These are phyloP conservation scores for Cyclargus thomasi DNA, from an alignment of 1,140 invertebrate genomes.

Conservation along the genomic window DNA sequence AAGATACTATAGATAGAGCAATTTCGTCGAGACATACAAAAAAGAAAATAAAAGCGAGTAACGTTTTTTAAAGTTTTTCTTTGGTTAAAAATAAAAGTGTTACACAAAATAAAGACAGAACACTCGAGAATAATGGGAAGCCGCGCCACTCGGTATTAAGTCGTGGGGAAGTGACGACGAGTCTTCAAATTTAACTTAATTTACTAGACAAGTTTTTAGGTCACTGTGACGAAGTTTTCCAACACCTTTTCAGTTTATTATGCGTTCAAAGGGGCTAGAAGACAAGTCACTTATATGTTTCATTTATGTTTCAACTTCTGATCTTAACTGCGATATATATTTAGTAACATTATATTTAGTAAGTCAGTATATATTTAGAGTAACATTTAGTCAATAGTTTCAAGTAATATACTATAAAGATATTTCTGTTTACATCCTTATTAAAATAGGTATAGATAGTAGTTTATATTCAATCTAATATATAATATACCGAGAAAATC, in stretches of 20 bases:
- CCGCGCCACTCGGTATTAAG: constrained; percentile 18
- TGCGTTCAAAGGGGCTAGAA: constrained; percentile 29
- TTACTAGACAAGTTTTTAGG: constrained; percentile 50
- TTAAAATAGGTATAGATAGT: too few relatives aligned
- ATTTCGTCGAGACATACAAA: too few relatives aligned
- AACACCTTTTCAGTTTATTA: constrained; percentile 64
- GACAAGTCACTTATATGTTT: background rate
- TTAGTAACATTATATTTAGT: too few relatives aligned
- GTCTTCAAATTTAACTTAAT: constrained; percentile 57
- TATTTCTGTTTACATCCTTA: too few relatives aligned
- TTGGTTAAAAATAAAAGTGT: constrained; percentile 1
- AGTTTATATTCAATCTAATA: background rate
- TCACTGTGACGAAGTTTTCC: constrained; percentile 39
- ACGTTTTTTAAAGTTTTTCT: background rate
- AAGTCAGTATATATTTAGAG: too few relatives aligned
- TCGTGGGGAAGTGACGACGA: constrained; percentile 43
- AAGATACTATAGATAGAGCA: too few relatives aligned
- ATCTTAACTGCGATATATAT: too few relatives aligned
- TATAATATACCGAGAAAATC: background rate
- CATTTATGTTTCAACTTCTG: too few relatives aligned
- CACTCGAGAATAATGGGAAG: constrained; percentile 31
- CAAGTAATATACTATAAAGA: too few relatives aligned
- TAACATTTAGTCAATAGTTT: too few relatives aligned
- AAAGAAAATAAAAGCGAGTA: background rate
- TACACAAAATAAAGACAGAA: background rate